Base-by-base conservation (phyloP, 2,113 vertebrate genomes). In the Zosterops hypoxanthus region DNA sequence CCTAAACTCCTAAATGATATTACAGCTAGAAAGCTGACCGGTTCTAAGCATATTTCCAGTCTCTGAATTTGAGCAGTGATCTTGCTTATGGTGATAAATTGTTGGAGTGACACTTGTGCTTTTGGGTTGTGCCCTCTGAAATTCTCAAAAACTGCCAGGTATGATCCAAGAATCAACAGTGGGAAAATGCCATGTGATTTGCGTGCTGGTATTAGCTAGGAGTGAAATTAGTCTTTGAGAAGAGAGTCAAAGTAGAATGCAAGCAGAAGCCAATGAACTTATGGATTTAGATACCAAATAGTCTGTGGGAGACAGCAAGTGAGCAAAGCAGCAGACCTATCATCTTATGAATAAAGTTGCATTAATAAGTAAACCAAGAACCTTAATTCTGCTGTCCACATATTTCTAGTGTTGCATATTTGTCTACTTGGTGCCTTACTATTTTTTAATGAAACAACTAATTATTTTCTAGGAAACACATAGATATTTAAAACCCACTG, bases 391-490 rank as follows among this genome's bases (percentile, higher is more conserved):
- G 20, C n/a, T 28, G 52, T 31, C 42, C 2, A 2, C 52, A 61
- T 5, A 24, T 49, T 85, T 73, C 56, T 39, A 42, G 46, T 14
- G 4, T 16, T 79, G 12, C 7, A 19, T 12, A 63, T 73, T 28
- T 15, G 25, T 71, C 66, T 47, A 59, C 47, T 6, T 72, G 39
- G 25, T 55, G 33, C 31, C 5, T 92, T 26, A 34, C 63, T 90
- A 33, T 53, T 77, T 94, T 94, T 92, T 52, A 89, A 85, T 69
- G 64, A 89, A 94, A 57, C 17, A 92, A 77, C 42, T 70, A 31
- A 93, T 91, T 91, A 79, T 76, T 89, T 94, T 85, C 52, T 82
- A 63, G 22, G 33, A 93, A 94, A 94, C 22, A 93, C 28, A 92
- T 68, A 82, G n/a, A 73, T 57, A 44, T 78, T 88, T 88, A 59